phyloP scores from a whole-genome alignment of 2,113 vertebrate species.

The Sturnira hondurensis region DNA sequence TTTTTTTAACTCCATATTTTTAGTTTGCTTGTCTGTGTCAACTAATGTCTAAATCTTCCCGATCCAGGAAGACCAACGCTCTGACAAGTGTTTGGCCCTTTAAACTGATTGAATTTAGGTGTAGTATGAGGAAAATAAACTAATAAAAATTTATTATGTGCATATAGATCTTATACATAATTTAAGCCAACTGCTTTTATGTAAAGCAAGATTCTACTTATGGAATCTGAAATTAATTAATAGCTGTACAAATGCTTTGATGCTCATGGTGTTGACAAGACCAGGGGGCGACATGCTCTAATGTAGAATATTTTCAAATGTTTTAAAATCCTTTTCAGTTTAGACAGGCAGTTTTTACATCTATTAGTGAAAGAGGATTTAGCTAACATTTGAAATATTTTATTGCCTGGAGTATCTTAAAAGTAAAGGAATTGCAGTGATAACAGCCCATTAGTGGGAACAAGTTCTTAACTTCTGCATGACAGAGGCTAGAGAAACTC shows the following conservation, averaged over 20 bases:
- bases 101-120: background rate
- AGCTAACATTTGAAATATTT: background rate
- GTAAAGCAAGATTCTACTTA: background rate
- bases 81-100: background rate
- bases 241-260: background rate
- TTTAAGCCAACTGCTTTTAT: background rate
- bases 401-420: background rate
- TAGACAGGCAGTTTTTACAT: background rate
- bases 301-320: background rate
- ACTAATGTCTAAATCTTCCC: background rate
- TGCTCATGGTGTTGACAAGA: background rate
- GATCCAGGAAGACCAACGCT: background rate
- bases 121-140: background rate
- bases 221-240: background rate
- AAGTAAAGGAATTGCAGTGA: background rate
- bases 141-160: background rate
- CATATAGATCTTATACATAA: background rate
- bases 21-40: background rate
- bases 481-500: background rate
- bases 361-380: background rate
- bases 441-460: background rate
- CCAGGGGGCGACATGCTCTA: background rate
- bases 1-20: background rate
- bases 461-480: background rate
- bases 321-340: background rate